A percentile compares a stretch with the other conserved stretches of the same genome.
phyloP scores from a whole-genome alignment of 2,113 vertebrate species.

The Fukomys damarensis region DNA sequence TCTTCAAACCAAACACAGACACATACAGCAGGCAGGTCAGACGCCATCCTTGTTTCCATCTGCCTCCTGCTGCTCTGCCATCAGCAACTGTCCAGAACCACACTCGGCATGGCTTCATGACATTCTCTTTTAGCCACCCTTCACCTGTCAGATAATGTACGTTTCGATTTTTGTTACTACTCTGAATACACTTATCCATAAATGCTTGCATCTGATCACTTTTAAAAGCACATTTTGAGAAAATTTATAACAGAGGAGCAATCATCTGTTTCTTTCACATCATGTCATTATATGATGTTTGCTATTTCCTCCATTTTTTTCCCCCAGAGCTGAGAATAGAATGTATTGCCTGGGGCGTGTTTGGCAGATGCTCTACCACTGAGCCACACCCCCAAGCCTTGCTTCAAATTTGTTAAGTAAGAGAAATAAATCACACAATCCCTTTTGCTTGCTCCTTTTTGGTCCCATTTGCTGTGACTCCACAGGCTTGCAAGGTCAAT shows the following conservation, averaged over 20 bases:
- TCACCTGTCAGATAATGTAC: not conserved
- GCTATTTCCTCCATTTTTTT: rapidly evolving
- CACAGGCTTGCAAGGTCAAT: not conserved
- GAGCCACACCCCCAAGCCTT: not conserved
- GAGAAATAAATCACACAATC: too few species aligned
- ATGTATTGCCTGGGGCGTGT: not conserved
- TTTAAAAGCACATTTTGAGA: not conserved
- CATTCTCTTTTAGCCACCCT: not conserved
- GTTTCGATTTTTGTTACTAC: not conserved
- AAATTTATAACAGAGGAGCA: too few species aligned
- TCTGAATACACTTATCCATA: rapidly evolving
- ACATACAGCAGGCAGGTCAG: rapidly evolving
- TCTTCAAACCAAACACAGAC: not conserved
- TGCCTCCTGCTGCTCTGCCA: not conserved
- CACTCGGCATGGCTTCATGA: rapidly evolving
- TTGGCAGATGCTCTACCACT: not conserved
- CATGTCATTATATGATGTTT: rapidly evolving
- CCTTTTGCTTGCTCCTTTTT: too few species aligned
- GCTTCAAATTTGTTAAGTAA: not conserved
- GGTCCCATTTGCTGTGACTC: not conserved
- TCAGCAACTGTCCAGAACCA: rapidly evolving
- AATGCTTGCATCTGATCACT: not conserved
- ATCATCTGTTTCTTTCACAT: too few species aligned
- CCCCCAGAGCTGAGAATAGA: not conserved
- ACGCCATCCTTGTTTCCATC: rapidly evolving